Percentiles rank a stretch among this genome's conserved stretches.
These are phyloP conservation scores for Anser brachyrhynchus DNA, from an alignment of 2,113 vertebrate species.

Conservation along the genomic window DNA sequence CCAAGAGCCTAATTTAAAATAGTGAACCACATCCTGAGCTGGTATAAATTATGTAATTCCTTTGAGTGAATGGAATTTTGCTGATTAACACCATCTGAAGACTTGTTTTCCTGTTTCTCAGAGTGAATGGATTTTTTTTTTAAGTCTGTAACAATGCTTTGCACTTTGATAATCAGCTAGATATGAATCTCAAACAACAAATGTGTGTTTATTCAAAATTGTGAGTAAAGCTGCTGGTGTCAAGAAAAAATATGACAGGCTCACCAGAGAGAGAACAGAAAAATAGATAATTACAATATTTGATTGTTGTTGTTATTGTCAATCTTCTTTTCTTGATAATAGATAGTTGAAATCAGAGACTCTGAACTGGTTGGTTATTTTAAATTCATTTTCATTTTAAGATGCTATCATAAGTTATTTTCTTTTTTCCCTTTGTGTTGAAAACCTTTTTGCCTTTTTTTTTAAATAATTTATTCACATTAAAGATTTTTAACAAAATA, in stretches of 20 bases:
- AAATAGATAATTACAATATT: background rate
- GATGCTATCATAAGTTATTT: background rate
- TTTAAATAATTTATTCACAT: background rate
- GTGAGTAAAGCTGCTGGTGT: background rate
- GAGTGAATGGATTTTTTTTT: background rate
- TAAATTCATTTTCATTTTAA: background rate
- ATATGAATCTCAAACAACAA: background rate
- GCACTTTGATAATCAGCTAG: background rate
- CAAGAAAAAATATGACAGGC: background rate
- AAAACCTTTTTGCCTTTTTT: background rate
- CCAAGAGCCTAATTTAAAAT: conserved; percentile 19
- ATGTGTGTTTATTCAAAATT: background rate
- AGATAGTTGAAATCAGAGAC: background rate
- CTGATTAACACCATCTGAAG: conserved; percentile 4
- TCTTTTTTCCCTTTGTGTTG: background rate
- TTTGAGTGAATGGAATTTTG: conserved; percentile 2
- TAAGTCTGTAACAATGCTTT: background rate
- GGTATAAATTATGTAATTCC: background rate
- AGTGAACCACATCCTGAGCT: background rate
- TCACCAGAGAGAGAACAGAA: background rate
- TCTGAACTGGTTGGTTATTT: background rate
- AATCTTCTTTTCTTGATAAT: background rate
- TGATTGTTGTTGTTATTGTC: background rate
- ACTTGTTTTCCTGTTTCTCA: background rate
- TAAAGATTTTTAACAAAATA: background rate